Conservation (phyloP, 2,113 vertebrate genomes). For the Leptobrachium ailaonicum region DNA sequence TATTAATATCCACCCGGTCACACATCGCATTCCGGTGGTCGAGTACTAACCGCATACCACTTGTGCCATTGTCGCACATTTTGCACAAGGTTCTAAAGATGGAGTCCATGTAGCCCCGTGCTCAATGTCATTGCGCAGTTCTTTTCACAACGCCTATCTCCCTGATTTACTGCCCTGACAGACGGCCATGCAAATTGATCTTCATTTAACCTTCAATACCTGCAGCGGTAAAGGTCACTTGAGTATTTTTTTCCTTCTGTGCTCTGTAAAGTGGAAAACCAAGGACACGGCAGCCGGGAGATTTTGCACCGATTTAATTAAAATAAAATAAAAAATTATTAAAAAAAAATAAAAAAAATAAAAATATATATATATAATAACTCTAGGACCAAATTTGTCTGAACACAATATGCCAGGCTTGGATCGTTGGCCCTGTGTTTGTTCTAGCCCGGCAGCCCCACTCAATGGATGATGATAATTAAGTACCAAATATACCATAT, state of each 20-base stretch:
- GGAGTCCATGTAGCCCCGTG: too few species aligned
- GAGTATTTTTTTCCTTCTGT: constrained; percentile 78
- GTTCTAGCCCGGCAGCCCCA: constrained; percentile 86
- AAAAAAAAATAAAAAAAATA: too few species aligned
- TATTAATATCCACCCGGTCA: too few species aligned
- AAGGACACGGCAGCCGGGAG: constrained; percentile 80
- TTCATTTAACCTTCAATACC: constrained; percentile 84
- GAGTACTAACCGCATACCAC: too few species aligned
- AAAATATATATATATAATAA: constrained; percentile 53
- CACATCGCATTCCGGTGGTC: too few species aligned
- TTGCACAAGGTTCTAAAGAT: too few species aligned
- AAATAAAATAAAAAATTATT: too few species aligned
- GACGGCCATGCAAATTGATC: constrained; percentile 73
- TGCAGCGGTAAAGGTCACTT: constrained; percentile 87
- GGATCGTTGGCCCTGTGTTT: constrained; percentile 78
- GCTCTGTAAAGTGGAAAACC: constrained; percentile 93
- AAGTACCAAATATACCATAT: constrained; percentile 99
- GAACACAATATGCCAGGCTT: constrained; percentile 89
- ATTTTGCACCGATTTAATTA: constrained; percentile 87
- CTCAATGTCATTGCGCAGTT: too few species aligned
- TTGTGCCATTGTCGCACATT: too few species aligned
- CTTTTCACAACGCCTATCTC: too few species aligned
- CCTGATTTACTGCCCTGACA: constrained; percentile 25
- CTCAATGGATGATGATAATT: constrained; percentile 98
- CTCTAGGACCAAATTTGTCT: constrained; percentile 93